These are phyloP conservation scores for Drosophila kurseongensis DNA, from an alignment of 1,140 invertebrate species.

Conservation along the genomic window DNA sequence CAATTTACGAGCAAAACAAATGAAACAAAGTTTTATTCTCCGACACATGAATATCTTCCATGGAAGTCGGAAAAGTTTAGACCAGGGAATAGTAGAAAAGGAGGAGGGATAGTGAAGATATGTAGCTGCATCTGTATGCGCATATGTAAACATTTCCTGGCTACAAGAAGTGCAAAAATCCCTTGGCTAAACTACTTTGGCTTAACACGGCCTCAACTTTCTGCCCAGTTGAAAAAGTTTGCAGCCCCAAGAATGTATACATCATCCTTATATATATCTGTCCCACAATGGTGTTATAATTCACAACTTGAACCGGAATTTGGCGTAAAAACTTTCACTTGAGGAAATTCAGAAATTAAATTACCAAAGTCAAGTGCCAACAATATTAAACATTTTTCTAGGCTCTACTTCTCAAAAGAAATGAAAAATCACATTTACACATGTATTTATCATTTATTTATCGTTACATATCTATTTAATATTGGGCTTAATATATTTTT, in stretches of 20 bases:
- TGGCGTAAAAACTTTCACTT: constrained; percentile 54
- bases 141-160: constrained; percentile 77
- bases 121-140: constrained; percentile 68
- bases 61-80: background rate
- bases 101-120: background rate
- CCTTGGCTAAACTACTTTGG: constrained; percentile 65
- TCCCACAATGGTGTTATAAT: constrained; percentile 67
- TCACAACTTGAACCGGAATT: constrained; percentile 48
- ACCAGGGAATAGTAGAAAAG: background rate
- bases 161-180: constrained; percentile 66
- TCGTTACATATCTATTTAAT: background rate
- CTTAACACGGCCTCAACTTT: constrained; percentile 39
- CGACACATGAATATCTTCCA: constrained; percentile 7
- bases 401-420: too few species aligned
- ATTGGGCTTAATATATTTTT: too few species aligned
- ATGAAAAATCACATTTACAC: too few species aligned
- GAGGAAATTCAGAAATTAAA: constrained; percentile 53
- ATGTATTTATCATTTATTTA: background rate
- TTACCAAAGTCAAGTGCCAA: constrained; percentile 14
- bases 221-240: constrained; percentile 45
- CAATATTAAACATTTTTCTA: background rate
- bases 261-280: constrained; percentile 10
- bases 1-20: constrained; percentile 66
- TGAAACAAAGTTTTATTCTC: constrained; percentile 56
- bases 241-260: constrained; percentile 20